Evolutionary conservation across 2,797 vertebrate genomes (phyloP).

Genomic region (Orestias chungarensis): DNA sequence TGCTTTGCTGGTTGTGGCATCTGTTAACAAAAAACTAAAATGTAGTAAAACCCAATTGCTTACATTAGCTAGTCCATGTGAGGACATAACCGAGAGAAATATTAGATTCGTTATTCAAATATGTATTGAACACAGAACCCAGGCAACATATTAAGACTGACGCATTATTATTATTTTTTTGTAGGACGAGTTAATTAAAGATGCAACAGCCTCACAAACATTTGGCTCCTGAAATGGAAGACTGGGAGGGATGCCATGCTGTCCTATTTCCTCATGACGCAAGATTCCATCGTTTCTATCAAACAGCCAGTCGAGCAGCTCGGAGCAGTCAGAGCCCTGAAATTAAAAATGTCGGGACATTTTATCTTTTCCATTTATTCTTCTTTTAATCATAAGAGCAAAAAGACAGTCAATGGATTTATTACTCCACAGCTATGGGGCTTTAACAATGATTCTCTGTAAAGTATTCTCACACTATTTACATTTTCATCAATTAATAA

Average conservation of each 20-base stretch:
- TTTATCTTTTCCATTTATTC: not conserved
- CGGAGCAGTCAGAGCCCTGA: conserved; percentile 80
- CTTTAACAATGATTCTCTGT: not conserved
- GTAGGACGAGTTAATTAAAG: conserved; percentile 12
- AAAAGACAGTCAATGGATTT: not conserved
- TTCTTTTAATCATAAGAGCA: not conserved
- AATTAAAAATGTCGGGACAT: conserved; percentile 26
- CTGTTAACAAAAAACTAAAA: conserved; percentile 38
- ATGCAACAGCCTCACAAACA: conserved; percentile 71
- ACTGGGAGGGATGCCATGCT: conserved; percentile 50
- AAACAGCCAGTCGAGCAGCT: conserved; percentile 93
- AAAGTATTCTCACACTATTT: not conserved
- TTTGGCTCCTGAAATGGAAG: conserved; percentile 76
- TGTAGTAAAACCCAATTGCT: not conserved
- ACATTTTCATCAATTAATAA: not conserved
- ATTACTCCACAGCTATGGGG: not conserved
- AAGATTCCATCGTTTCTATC: conserved; percentile 89
- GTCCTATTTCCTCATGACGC: conserved; percentile 76
- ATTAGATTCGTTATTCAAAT: too few relatives aligned
- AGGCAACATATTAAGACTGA: not conserved
- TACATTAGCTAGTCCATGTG: conserved; percentile 29
- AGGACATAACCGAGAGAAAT: not conserved
- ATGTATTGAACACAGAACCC: not conserved
- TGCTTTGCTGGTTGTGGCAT: conserved; percentile 58
- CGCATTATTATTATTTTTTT: not conserved